Evolutionary conservation across 2,113 vertebrate genomes (phyloP), one percentile per base, ranked within the genome.

Genomic region (Machaerirhynchus nigripectus): DNA sequence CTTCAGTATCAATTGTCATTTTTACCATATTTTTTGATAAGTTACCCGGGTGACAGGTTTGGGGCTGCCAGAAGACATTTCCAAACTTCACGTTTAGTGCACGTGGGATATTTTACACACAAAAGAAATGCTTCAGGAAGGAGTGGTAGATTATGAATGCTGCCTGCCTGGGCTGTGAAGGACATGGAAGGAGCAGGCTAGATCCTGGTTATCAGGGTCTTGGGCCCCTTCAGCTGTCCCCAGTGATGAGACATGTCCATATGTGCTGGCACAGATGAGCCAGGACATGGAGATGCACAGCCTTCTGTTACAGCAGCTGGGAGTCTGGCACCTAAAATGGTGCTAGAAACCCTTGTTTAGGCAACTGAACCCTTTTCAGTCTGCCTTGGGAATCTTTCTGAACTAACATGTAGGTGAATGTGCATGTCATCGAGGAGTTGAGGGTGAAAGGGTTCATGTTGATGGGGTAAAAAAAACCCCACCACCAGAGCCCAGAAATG

Each of bases 291-390:
- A 86, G 86, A 92, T 18, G 7, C 9, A 12, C 39, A 81, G 89
- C 95, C 91, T 96, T 95, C 91, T 96, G 96, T 93, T 30, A 5
- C 64, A 89, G 93, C 96, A 93, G 76, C 93, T 96, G 96, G 89
- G 93, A 95, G 95, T 96, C 95, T 95, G 93, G 86, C 96, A 93
- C 91, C 47, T 90, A 87, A 90, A 95, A 75, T 44, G 68, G 60
- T 92, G 91, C 70, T 93, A 90, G 93, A 93, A 93, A 40, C 52
- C 47, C 84, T 89, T 81, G 42, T 92, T 93, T 80, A 65, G 73
- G 60, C 80, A 90, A 47, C 73, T 50, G 76, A 93, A 69, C 50
- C 50, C 76, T 74, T 22, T 55, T 74, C 55, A 77, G 52, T 56
- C 73, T 84, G 69, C 33, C 57, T 90, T 64, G 37, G 76, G 79